Evolutionary conservation across 2,113 vertebrate species (phyloP), one percentile per base, ranked within the genome.

Genomic region (Pachycephala philippinensis): DNA sequence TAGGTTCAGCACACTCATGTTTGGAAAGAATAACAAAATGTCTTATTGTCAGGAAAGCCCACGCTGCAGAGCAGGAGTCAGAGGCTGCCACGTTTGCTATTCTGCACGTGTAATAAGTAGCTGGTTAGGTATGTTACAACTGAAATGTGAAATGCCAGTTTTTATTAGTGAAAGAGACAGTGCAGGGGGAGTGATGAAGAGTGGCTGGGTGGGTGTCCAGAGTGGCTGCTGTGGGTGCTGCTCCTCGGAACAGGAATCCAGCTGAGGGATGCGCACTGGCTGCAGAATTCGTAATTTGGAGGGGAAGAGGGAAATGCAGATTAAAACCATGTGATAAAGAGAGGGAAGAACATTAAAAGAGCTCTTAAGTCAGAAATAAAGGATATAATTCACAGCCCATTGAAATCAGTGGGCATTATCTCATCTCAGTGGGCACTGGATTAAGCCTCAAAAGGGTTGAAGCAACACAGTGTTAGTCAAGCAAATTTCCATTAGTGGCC

Each of bases 11-110:
- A 70, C 49, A 66, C 80, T 97, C 93, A 93, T 94, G 95, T 97
- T 92, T 95, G 85, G 94, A 97, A 98, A 98, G 95, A 83, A 87
- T 97, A 98, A 96, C 87, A 87, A 93, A 98, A 95, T 89, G 39
- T 96, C 83, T 87, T 84, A 44, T 54, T 95, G 93, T 96, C 70
- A 96, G 79, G 89, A 91, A 90, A 49, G 53, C 78, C 68, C 59
- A 69, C 42, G 5, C 63, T 88, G 87, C n/a, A 85, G 77, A 97
- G 89, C 65, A 69, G 70, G 74, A 95, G 91, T 50, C 85, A 87
- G 88, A 80, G 86, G 89, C 80, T 54, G 90, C 89, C 93, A 39
- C 17, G 28, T 89, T 87, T 84, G 44, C 85, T 83, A 22, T 97
- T 97, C 70, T 89, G 45, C 84, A 61, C 91, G 57, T 96, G 87